Conservation (phyloP, 2,113 vertebrate species). For the Hemibagrus wyckioides region DNA sequence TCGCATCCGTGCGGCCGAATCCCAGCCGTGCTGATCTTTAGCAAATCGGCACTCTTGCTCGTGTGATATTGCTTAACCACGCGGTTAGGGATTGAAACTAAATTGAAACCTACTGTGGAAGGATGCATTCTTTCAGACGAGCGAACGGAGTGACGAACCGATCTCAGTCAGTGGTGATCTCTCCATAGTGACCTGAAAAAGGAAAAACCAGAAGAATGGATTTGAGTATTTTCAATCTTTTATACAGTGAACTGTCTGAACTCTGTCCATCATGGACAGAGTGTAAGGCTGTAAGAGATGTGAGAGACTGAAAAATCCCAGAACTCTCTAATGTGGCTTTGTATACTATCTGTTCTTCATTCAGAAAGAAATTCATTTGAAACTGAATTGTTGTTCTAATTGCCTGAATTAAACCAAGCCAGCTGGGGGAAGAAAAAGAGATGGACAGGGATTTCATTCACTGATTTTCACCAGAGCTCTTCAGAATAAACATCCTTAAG, state of each 20-base stretch:
- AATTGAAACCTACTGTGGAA: background rate
- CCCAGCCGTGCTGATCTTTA: background rate
- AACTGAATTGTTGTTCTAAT: background rate
- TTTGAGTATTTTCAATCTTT: background rate
- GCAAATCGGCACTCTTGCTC: background rate
- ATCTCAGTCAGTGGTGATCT: background rate
- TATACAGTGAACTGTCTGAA: background rate
- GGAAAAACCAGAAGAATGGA: background rate
- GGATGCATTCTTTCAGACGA: constrained; percentile 21
- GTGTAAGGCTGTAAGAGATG: too few relatives aligned
- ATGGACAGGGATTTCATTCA: background rate
- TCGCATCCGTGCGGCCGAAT: background rate
- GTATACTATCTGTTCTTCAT: background rate
- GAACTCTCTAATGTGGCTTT: constrained; percentile 1
- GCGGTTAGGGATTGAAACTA: background rate
- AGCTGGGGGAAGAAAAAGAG: background rate
- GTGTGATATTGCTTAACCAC: background rate
- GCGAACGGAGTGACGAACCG: background rate
- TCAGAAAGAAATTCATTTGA: background rate
- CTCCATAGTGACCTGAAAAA: background rate
- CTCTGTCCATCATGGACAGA: background rate
- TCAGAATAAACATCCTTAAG: constrained; percentile 32
- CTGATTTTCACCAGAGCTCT: constrained; percentile 14
- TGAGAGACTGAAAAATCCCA: background rate
- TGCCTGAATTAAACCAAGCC: background rate